Conservation (phyloP, 2,113 vertebrate species). For the Bambusicola thoracicus region DNA sequence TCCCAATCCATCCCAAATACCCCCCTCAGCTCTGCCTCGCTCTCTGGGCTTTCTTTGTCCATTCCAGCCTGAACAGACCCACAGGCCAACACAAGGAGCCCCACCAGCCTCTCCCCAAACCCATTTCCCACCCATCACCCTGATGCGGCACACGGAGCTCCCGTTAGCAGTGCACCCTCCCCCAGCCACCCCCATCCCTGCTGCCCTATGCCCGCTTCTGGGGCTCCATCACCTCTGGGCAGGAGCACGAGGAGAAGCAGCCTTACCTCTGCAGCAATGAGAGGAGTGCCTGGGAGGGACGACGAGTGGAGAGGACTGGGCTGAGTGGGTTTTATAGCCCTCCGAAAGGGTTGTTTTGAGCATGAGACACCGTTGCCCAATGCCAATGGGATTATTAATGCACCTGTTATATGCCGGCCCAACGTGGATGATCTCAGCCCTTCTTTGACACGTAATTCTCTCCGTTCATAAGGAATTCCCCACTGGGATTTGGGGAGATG, state of each 20-base stretch:
- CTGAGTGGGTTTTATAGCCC: not conserved
- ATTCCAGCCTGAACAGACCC: not conserved
- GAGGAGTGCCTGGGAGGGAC: not conserved
- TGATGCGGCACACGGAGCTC: accelerated
- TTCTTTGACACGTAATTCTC: not conserved
- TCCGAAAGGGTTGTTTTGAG: not conserved
- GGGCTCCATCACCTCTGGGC: not conserved
- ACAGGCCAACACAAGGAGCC: accelerated
- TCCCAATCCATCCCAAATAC: accelerated
- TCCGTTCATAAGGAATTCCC: not conserved
- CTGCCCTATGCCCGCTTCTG: too few relatives aligned
- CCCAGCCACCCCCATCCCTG: too few relatives aligned
- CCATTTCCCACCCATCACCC: not conserved
- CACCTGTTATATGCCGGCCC: accelerated
- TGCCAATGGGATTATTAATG: not conserved
- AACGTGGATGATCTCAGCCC: not conserved
- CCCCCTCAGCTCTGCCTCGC: accelerated
- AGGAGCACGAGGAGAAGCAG: not conserved
- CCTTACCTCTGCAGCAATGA: not conserved
- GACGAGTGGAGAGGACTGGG: not conserved
- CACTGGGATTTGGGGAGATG: not conserved
- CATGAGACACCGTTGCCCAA: not conserved
- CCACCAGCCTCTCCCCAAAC: accelerated
- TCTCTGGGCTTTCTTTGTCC: not conserved
- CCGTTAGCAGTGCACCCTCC: too few relatives aligned